Evolutionary conservation across 1,140 invertebrate genomes (phyloP), one percentile per base, ranked within the genome.

Genomic region (Drosophila navojoa): DNA sequence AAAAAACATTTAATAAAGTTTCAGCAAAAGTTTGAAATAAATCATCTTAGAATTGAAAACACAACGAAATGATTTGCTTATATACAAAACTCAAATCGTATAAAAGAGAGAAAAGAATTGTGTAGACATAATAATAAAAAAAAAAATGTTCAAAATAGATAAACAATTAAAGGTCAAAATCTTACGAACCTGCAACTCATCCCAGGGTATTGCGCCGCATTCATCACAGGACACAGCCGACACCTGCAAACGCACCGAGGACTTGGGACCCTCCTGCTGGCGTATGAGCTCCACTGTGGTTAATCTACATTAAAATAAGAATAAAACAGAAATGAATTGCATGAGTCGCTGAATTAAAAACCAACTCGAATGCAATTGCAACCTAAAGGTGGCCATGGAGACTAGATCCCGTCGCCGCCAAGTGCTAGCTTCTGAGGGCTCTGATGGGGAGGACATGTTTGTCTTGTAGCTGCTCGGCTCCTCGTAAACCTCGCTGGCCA

Each of bases 131-230:
- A 9, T 1, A 45, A 45, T 45, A 25, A 29, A 5, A 40, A 29
- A 29, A 29, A 29, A 5, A 29, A 29, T 5, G 5, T 29, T 29
- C 2, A 15, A n/a, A 25, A 2, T 6, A 47, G 13, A 40, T 4
- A 16, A 27, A 11, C 3, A 54, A 45, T 40, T 16, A n/a, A 22
- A 55, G 52, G n/a, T 47, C 25, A 7, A 40, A 62, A 16, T 49
- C 5, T 54, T 22, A 25, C 75, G 7, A 63, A 97, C 97, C 95
- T 98, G 97, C 93, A 99, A 97, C 93, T 98, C 97, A 90, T 98
- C 97, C 95, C 97, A 98, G 4, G 96, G 95, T 90, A 98, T 98
- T 50, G 96, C 95, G 6, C 95, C 94, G 91, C 96, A 97, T 91
- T 98, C 97, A 76, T 97, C 95, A 54, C 94, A 95, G 11, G 93